Evolutionary conservation across 2,888 invertebrate species (phyloP), one percentile per base, ranked within the genome.

Genomic region (Proisotoma minuta): DNA sequence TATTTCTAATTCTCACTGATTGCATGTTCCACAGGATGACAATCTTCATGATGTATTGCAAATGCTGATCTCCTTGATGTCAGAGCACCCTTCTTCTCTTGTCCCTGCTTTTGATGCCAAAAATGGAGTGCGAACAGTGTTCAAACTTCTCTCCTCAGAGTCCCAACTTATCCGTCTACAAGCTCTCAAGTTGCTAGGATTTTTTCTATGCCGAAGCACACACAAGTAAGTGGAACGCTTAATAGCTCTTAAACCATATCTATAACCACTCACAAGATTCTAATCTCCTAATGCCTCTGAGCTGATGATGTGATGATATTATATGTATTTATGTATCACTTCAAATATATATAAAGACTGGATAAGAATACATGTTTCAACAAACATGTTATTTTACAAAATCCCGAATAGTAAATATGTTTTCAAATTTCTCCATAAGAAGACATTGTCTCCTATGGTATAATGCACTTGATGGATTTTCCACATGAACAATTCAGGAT

Each of bases 31-130:
- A 48, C 76, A 89, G 90, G 97, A 98, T 79, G 98, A 99, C 79
- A 99, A 99, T 79, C 83, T 99, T 65, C 94, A 96, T 77, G 99
- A 99, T 78, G 97, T 99, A 3, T 82, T 99, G 70, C 93, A 96
- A 82, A 91, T 97, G 87, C 82, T 96, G 74, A 97, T 98, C 78
- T 91, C 92, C 0, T 81, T 99, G 72, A 95, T 99, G 91, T 92
- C 95, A 8, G 98, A 99, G 78, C 96, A 98, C 78, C 99, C 99
- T 1, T 91, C 96, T 73, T 95, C 96, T 2, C 94, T 98, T 93
- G 97, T 99, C 73, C 99, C 99, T 40, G 95, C 96, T 58, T 99
- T 99, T 79, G 98, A 99, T 81, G 88, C 90, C 67, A 99, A 98
- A 75, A 90, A 92, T 75, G 99, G 98, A 64, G 90, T 98, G 58